Evolutionary conservation across 2,797 vertebrate species (phyloP), one percentile per base, ranked within the genome.

Genomic region (Eospalax fontanierii): DNA sequence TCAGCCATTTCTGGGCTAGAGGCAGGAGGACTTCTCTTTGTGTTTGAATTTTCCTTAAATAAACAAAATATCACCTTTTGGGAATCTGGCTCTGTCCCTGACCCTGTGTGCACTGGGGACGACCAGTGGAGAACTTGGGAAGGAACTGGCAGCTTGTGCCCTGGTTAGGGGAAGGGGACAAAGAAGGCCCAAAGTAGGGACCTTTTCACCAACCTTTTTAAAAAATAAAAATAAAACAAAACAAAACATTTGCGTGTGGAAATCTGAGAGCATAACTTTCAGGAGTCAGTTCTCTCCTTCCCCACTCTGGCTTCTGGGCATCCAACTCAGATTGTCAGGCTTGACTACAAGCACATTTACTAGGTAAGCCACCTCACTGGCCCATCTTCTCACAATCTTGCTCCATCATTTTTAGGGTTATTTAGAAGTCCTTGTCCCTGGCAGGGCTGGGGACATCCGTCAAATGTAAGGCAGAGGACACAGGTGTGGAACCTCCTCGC

Each of bases 81-180:
- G 87, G 94, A 88, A 87, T 95, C 81, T 97, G 66, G 38, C 80
- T 50, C 54, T 94, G 88, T 70, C 92, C 88, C 35, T 71, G 76
- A 93, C n/a, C 50, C 61, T 66, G 10, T 35, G 61, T 66, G 28
- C 57, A 87, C 28, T 21, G 61, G 50, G 90, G 38, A 40, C 90
- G 74, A 46, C 75, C 85, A 40, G 75, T 87, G n/a, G 93, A 73
- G 85, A 87, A 89, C 76, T 81, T 46, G 81, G 50, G 54, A 40
- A 50, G 46, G 30, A 7, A n/a, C 57, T 43, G 46, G 73, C 50
- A 66, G 63, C 57, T n/a, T 79, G 24, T 38, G n/a, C 59, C 54
- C 80, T 63, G 12, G 43, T 43, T 91, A n/a, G 66, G 26, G n/a
- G 35, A 30, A 80, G 61, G 38, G 18, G 16, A 22, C 73, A 30